A percentile compares a stretch with the other conserved stretches of the same genome.
These are phyloP conservation scores for Falco columbarius DNA, from an alignment of 2,797 vertebrate genomes.

Conservation along the genomic window DNA sequence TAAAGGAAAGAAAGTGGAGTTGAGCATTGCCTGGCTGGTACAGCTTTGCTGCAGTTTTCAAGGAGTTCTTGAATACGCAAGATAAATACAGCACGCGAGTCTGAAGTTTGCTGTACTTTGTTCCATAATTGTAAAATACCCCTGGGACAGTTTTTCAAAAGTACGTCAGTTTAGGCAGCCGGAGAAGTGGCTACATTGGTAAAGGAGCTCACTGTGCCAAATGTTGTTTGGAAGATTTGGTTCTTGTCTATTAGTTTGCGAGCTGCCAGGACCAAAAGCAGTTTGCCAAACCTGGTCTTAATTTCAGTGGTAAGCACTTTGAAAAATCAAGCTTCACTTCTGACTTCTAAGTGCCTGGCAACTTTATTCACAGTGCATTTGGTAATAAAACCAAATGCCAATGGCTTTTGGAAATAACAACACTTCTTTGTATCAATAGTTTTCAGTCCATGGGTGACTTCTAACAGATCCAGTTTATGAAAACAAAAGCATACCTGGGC, in stretches of 20 bases:
- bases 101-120: background rate
- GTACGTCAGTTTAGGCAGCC: background rate
- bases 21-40: background rate
- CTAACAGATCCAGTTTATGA: background rate
- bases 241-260: background rate
- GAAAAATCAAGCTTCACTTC: background rate
- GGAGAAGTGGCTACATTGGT: background rate
- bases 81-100: background rate
- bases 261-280: background rate
- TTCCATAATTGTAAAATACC: background rate
- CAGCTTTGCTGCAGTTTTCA: slow-evolving; percentile 1
- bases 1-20: background rate
- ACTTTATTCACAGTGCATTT: background rate
- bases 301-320: background rate
- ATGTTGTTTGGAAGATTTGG: background rate
- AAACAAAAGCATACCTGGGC: background rate
- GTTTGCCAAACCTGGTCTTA: background rate
- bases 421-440: background rate
- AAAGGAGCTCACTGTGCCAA: background rate
- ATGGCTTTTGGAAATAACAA: background rate
- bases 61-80: background rate
- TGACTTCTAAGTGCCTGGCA: background rate
- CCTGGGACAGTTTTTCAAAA: background rate
- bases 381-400: background rate
- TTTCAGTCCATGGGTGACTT: background rate